Conservation (phyloP, 2,113 vertebrate genomes). For the Engraulis encrasicolus region DNA sequence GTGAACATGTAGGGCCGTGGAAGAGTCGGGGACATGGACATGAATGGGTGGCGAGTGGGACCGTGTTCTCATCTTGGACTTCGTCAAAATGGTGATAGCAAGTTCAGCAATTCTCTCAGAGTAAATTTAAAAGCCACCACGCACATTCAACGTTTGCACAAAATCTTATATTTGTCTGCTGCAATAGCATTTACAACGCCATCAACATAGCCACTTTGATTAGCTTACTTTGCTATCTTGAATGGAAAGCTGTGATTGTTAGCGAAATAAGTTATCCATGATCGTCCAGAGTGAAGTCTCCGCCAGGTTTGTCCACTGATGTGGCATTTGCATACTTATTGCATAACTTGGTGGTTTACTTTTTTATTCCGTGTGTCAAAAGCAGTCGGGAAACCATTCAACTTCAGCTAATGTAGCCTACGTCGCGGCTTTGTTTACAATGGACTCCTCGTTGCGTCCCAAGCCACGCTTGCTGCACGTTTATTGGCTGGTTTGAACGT, state of each 20-base stretch:
- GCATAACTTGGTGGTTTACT: background rate
- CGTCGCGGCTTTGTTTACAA: background rate
- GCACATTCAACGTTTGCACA: background rate
- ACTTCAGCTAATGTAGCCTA: background rate
- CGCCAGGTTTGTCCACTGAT: background rate
- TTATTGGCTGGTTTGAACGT: background rate
- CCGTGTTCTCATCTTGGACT: slow-evolving; percentile 83
- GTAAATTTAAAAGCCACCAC: background rate
- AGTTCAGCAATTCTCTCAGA: background rate
- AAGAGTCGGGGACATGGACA: slow-evolving; percentile 91
- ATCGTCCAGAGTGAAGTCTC: background rate
- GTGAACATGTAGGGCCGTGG: slow-evolving; percentile 90
- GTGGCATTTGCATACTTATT: background rate
- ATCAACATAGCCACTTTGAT: background rate
- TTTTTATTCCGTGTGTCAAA: background rate
- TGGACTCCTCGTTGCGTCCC: background rate
- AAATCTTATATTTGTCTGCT: background rate
- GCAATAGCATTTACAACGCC: too few species aligned
- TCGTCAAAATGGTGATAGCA: background rate
- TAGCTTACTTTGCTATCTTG: background rate
- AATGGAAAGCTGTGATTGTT: background rate
- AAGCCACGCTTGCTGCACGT: background rate
- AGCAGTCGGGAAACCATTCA: background rate
- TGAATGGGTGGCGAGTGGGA: slow-evolving; percentile 87
- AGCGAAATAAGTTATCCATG: background rate